A percentile compares a stretch with the other conserved stretches of the same genome.
phyloP scores from a whole-genome alignment of 92 coral and sea anemone species.

The Palythoa grandis region DNA sequence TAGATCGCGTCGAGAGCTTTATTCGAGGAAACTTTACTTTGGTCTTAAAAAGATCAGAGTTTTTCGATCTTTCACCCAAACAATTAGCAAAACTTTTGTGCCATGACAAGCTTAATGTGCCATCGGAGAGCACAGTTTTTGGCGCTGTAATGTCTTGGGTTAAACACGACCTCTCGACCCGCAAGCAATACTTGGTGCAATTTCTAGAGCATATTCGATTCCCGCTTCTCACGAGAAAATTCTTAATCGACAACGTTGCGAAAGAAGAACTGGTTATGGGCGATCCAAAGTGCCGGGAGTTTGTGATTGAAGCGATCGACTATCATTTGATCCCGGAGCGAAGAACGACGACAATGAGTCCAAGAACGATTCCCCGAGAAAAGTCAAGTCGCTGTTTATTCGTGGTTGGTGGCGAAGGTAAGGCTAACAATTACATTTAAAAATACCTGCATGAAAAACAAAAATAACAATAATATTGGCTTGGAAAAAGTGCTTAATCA shows the following conservation, averaged over 20 bases:
- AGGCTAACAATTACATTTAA: background rate
- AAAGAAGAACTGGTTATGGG: slow-evolving; percentile 85
- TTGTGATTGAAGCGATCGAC: slow-evolving; percentile 87
- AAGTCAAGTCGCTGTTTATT: slow-evolving; percentile 84
- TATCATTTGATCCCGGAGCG: slow-evolving; percentile 95
- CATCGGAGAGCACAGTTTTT: slow-evolving; percentile 85
- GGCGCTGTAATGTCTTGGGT: slow-evolving; percentile 91
- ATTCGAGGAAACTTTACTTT: slow-evolving; percentile 85
- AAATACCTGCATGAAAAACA: slow-evolving; percentile 4
- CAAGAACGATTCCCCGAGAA: slow-evolving; percentile 87
- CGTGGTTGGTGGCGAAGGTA: slow-evolving; percentile 97
- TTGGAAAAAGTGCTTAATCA: slow-evolving; percentile 1
- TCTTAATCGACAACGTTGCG: slow-evolving; percentile 87
- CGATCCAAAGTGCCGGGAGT: slow-evolving; percentile 78
- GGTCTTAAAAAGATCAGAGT: slow-evolving; percentile 83
- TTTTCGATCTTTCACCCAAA: slow-evolving; percentile 62
- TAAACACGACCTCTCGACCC: slow-evolving; percentile 65
- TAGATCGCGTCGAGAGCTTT: slow-evolving; percentile 76
- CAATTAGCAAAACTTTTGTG: slow-evolving; percentile 75
- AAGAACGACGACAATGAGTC: slow-evolving; percentile 61
- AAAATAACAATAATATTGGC: slow-evolving; percentile 9
- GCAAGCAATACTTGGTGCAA: slow-evolving; percentile 64
- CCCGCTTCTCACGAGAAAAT: slow-evolving; percentile 88
- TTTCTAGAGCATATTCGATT: slow-evolving; percentile 89
- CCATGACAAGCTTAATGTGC: slow-evolving; percentile 90